These are phyloP conservation scores for Oscheius onirici DNA, from an alignment of 2,888 invertebrate species.

Conservation along the genomic window DNA sequence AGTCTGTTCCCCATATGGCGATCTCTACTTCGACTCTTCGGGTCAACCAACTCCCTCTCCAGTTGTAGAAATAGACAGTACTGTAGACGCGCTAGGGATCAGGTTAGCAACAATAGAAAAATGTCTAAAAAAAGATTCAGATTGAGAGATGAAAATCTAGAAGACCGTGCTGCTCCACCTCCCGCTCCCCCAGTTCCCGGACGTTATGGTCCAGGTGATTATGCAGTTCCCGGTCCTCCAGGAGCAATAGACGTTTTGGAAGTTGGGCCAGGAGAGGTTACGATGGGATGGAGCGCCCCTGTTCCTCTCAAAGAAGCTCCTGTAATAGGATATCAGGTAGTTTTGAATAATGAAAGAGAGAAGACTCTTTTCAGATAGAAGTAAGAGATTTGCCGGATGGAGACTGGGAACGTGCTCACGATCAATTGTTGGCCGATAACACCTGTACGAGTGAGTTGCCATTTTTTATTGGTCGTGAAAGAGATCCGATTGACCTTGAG, in stretches of 20 bases:
- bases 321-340: slow-evolving; percentile 66
- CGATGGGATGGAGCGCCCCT: slow-evolving; percentile 68
- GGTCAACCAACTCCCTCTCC: slow-evolving; percentile 58
- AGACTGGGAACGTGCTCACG: slow-evolving; percentile 67
- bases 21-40: slow-evolving; percentile 67
- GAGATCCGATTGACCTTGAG: slow-evolving; percentile 11
- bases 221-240: slow-evolving; percentile 44
- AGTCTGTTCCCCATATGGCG: slow-evolving; percentile 62
- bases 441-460: slow-evolving; percentile 59
- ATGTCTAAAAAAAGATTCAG: no score
- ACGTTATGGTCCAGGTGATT: slow-evolving; percentile 25
- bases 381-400: slow-evolving; percentile 64
- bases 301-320: slow-evolving; percentile 44
- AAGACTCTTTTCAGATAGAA: slow-evolving; percentile 55
- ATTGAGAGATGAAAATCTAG: slow-evolving; percentile 35
- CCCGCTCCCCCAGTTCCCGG: slow-evolving; percentile 44
- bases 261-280: slow-evolving; percentile 60
- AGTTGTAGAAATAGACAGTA: slow-evolving; percentile 37
- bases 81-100: slow-evolving; percentile 30
- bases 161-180: slow-evolving; percentile 50
- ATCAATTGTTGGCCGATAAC: slow-evolving; percentile 65
- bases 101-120: no score
- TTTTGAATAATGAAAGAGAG: no score
- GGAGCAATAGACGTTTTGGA: slow-evolving; percentile 67
- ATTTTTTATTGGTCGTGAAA: background rate